Evolutionary conservation across 2,797 vertebrate genomes (phyloP), one percentile per base, ranked within the genome.

Genomic region (Mallotus villosus): DNA sequence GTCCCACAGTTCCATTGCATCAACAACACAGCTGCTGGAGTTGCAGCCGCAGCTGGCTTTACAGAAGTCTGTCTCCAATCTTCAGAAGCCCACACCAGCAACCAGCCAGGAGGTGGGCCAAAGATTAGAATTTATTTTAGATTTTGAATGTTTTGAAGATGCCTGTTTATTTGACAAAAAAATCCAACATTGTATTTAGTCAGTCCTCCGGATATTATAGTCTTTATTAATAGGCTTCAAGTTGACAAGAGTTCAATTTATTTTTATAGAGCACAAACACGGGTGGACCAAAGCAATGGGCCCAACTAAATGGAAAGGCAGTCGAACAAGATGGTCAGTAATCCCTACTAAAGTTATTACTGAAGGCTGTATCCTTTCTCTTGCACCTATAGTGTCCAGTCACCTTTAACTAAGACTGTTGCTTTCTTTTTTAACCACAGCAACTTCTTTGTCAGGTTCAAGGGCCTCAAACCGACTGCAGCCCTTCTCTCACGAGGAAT

Each of bases 401-500:
- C 3, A 46, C 41, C 37, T 60, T 21, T 25, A 5, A 60, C 58
- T 60, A 16, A 14, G 19, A 21, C 19, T 16, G 1, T 14, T 55
- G 1, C 59, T 59, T 5, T 1, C 70, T 24, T 67, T 11, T 68
- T 19, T 69, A 72, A 77, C 24, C 22, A 58, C 72, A 17, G 27
- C 22, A 49, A 59, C 51, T 17, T 17, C 51, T 17, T 17, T 8
- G 8, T 55, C 91, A 99, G 97, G 97, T 98, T 98, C 90, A 99
- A 99, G 95, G 97, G 98, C 83, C 97, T 99, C 95, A 98, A 99
- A 93, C 97, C 96, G 96, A 98, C 98, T 97, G 88, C 97, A 98
- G 97, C 97, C 98, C 95, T 99, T 99, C 98, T 99, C 97, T 99
- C 98, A 97, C 97, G 97, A 99, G 97, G 98, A 99, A 96, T 99